Percentiles rank a stretch among this genome's conserved stretches.
Conservation (phyloP, 1,140 invertebrate species). For the Hestina assimilis region DNA sequence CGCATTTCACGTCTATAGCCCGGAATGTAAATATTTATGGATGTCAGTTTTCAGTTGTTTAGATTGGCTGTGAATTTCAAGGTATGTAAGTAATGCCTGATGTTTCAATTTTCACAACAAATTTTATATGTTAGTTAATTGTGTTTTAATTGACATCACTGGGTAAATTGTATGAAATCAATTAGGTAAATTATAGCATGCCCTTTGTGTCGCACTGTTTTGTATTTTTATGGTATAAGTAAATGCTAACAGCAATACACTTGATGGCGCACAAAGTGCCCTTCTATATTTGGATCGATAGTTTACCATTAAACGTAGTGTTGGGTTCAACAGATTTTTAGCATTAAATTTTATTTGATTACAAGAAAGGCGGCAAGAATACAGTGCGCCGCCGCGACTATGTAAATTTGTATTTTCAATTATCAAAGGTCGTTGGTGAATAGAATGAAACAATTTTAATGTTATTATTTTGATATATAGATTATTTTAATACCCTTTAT, state of each 20-base stretch:
- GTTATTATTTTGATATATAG: not conserved
- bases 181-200: conserved; percentile 57
- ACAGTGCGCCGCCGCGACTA: conserved; percentile 42
- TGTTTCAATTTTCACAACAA: conserved; percentile 61
- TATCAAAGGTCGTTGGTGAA: not conserved
- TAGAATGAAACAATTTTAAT: not conserved
- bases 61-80: conserved; percentile 77
- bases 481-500: not conserved
- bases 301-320: conserved; percentile 66
- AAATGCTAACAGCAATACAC: conserved; percentile 61
- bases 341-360: conserved; percentile 50
- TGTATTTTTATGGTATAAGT: conserved; percentile 50
- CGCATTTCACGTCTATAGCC: conserved; percentile 55
- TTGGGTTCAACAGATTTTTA: conserved; percentile 67
- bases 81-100: conserved; percentile 69
- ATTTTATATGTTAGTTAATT: conserved; percentile 44
- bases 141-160: conserved; percentile 35
- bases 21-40: conserved; percentile 77
- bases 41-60: conserved; percentile 78
- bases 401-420: conserved; percentile 2
- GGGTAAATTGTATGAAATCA: conserved; percentile 38
- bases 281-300: conserved; percentile 74
- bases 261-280: conserved; percentile 66
- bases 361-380: conserved; percentile 13
- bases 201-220: conserved; percentile 60